A percentile compares a stretch with the other conserved stretches of the same genome.
Evolutionary conservation across 2,888 invertebrate genomes (phyloP).

Genomic region (Rhyacophila evoluta): DNA sequence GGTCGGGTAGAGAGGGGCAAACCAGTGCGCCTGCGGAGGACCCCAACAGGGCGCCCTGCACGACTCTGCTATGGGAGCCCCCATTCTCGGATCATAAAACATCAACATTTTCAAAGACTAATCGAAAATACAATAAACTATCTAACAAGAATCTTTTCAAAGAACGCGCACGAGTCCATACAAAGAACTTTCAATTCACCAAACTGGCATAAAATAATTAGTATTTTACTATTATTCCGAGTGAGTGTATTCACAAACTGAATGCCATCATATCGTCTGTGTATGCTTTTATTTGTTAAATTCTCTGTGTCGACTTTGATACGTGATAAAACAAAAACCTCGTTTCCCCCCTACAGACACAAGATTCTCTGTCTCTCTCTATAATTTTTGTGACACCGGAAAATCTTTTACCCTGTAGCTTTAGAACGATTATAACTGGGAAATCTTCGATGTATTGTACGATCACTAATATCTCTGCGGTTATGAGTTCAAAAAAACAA

Average conservation of each 20-base stretch:
- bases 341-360: conserved; percentile 47
- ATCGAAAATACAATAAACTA: background rate
- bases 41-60: conserved; percentile 66
- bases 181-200: background rate
- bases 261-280: conserved; percentile 31
- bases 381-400: background rate
- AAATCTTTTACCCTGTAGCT: conserved; percentile 26
- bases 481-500: background rate
- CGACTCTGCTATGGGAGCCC: conserved; percentile 62
- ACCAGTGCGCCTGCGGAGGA: conserved; percentile 61
- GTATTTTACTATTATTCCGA: background rate
- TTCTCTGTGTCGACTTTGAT: conserved; percentile 51
- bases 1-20: conserved; percentile 63
- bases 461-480: background rate
- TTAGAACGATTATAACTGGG: background rate
- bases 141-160: background rate
- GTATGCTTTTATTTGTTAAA: conserved; percentile 50
- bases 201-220: background rate
- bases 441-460: background rate
- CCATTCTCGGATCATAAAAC: conserved; percentile 61
- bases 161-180: background rate
- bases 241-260: conserved; percentile 40
- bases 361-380: conserved; percentile 34
- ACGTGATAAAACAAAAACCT: conserved; percentile 50
- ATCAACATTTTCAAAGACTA: conserved; percentile 45